These are phyloP conservation scores for Sitophilus oryzae DNA, from an alignment of 1,140 invertebrate species.

Conservation along the genomic window DNA sequence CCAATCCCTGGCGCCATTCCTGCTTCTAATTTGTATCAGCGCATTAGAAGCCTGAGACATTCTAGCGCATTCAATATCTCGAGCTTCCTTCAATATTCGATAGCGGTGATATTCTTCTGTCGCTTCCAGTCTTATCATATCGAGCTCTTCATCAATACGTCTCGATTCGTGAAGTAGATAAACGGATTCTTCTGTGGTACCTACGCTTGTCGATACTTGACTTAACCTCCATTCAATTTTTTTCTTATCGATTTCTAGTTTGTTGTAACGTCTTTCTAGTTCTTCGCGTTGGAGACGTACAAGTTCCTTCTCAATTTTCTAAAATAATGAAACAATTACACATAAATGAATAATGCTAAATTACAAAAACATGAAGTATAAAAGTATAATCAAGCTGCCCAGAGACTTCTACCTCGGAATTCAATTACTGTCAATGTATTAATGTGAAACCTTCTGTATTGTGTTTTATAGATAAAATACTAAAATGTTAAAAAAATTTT, in stretches of 20 bases:
- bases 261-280: neutral
- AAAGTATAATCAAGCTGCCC: too few relatives aligned
- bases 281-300: neutral
- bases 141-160: neutral
- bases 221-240: neutral
- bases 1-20: constrained; percentile 11
- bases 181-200: neutral
- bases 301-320: constrained; percentile 1
- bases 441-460: too few relatives aligned
- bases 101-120: neutral
- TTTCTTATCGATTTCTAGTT: neutral
- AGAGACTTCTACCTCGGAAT: too few relatives aligned
- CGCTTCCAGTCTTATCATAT: neutral
- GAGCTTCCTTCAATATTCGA: constrained; percentile 5
- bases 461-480: too few relatives aligned
- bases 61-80: constrained; percentile 20
- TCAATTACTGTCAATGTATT: too few relatives aligned
- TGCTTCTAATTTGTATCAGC: constrained; percentile 10
- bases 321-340: neutral
- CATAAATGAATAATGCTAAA: neutral
- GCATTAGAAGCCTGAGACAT: constrained; percentile 23
- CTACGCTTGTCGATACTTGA: too few relatives aligned
- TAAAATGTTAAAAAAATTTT: too few relatives aligned
- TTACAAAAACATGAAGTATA: too few relatives aligned
- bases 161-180: neutral